These are phyloP conservation scores for Selene dorsalis DNA, from an alignment of 2,797 vertebrate species.

Conservation along the genomic window DNA sequence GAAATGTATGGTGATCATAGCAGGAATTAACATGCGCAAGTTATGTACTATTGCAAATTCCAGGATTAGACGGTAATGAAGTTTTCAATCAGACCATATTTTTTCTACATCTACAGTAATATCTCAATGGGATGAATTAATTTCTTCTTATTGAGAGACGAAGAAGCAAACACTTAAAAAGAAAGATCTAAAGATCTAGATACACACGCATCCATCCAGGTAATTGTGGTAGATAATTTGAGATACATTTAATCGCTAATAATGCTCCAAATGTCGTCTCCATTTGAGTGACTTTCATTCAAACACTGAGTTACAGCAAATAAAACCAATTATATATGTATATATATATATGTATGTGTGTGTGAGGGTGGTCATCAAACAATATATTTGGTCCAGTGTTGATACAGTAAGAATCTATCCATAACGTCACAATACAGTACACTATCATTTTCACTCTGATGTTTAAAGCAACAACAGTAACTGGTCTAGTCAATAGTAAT, in stretches of 20 bases:
- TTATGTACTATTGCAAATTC: not conserved
- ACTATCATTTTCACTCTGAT: not conserved
- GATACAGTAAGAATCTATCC: not conserved
- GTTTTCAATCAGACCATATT: not conserved
- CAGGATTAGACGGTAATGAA: conserved; percentile 1
- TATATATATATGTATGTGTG: no score
- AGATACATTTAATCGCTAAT: conserved; percentile 18
- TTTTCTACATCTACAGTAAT: not conserved
- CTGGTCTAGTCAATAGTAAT: not conserved
- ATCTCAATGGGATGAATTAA: conserved; percentile 7
- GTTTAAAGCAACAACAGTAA: not conserved
- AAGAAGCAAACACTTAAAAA: not conserved
- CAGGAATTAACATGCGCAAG: not conserved
- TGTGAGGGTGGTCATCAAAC: no score
- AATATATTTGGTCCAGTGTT: conserved; percentile 32
- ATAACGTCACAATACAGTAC: not conserved
- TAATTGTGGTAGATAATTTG: conserved; percentile 1
- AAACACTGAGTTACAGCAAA: not conserved
- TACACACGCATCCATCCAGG: conserved; percentile 9
- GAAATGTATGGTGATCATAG: not conserved
- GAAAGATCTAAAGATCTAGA: not conserved
- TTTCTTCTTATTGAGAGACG: conserved; percentile 7
- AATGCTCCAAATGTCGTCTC: not conserved
- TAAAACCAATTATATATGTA: not conserved
- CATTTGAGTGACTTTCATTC: not conserved